These are phyloP conservation scores for Scaptodrosophila lebanonensis DNA, from an alignment of 1,140 invertebrate species.

Conservation along the genomic window DNA sequence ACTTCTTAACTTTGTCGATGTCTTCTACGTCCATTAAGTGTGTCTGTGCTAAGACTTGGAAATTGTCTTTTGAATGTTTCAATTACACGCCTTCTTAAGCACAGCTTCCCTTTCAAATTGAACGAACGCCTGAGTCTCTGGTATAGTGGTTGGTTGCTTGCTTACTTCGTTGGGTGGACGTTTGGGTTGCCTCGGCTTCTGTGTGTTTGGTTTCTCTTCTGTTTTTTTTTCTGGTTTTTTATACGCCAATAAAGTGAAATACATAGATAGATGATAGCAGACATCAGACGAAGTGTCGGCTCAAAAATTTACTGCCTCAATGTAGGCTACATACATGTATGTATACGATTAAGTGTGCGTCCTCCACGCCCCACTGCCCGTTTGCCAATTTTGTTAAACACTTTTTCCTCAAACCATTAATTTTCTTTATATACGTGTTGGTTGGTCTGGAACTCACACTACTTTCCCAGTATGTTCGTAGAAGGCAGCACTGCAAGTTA, in stretches of 20 bases:
- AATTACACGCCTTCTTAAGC: conserved; percentile 78
- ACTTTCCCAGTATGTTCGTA: too few species aligned
- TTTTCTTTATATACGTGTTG: conserved; percentile 71
- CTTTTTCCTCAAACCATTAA: conserved; percentile 77
- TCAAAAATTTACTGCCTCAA: conserved; percentile 59
- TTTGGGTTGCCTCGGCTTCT: conserved; percentile 30
- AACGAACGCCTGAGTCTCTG: conserved; percentile 39
- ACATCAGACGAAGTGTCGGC: too few species aligned
- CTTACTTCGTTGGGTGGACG: conserved; percentile 28
- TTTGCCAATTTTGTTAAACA: conserved; percentile 68
- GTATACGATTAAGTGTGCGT: conserved; percentile 10
- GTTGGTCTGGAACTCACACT: background rate
- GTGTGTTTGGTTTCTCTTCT: conserved; percentile 12
- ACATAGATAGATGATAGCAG: conserved; percentile 51
- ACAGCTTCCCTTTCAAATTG: conserved; percentile 77
- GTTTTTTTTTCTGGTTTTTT: conserved; percentile 52
- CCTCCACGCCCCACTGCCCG: conserved; percentile 6
- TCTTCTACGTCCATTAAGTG: conserved; percentile 76
- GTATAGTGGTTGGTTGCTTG: conserved; percentile 20
- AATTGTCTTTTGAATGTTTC: conserved; percentile 78
- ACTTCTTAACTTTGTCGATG: conserved; percentile 70
- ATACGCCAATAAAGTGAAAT: conserved; percentile 73
- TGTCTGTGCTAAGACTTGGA: conserved; percentile 77
- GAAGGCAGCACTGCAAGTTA: conserved; percentile 38
- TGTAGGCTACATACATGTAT: conserved; percentile 42